A percentile compares a stretch with the other conserved stretches of the same genome.
phyloP scores from a whole-genome alignment of 2,113 vertebrate species.

The Daphoenositta chrysoptera region DNA sequence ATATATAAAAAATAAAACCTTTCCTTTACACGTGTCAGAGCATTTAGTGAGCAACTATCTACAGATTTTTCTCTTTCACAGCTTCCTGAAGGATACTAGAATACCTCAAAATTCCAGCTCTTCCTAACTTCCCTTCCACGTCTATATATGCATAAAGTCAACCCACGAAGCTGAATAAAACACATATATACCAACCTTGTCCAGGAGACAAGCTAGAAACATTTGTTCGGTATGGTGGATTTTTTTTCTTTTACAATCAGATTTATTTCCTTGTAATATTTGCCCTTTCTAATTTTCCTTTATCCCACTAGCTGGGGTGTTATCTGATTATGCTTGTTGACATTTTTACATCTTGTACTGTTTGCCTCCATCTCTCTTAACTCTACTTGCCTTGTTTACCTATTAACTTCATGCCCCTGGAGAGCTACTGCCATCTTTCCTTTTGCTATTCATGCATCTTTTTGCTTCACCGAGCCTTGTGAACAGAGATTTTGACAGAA shows the following conservation, averaged over 20 bases:
- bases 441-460: neutral
- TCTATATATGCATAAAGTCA: neutral
- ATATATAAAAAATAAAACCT: neutral
- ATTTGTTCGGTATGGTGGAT: neutral
- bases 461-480: neutral
- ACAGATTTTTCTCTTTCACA: neutral
- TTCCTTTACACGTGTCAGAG: neutral
- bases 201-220: neutral
- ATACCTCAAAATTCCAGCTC: neutral
- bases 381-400: neutral
- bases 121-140: neutral
- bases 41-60: neutral
- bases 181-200: neutral
- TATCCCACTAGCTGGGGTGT: neutral
- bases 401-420: neutral
- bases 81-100: neutral
- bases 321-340: neutral
- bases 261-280: neutral
- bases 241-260: neutral
- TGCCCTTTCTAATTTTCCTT: neutral
- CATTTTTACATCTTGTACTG: neutral
- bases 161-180: neutral
- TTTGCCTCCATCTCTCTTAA: neutral
- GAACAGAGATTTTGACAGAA: neutral
- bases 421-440: neutral